Evolutionary conservation across 1,140 invertebrate species (phyloP), one percentile per base, ranked within the genome.

Genomic region (Temnothorax longispinosus): DNA sequence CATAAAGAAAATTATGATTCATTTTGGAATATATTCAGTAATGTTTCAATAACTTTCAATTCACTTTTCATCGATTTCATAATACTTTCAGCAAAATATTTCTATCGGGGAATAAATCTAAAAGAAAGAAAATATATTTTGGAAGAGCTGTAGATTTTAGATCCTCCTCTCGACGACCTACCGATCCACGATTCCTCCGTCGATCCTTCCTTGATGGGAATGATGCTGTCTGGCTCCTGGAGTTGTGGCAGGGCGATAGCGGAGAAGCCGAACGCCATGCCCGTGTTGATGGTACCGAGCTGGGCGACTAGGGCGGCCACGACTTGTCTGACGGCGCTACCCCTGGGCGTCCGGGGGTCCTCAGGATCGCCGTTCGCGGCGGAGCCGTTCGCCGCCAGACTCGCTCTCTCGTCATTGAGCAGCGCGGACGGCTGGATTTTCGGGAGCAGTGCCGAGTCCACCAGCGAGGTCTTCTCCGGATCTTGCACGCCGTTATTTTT

Each of bases 101-200:
- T 27, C 27, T 27, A 27, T 27, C 27, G 1, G 27, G 27, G 27
- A 71, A 38, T 38, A 41, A 41, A 65, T 15, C 10, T 27, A 27
- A 35, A 21, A 77, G 4, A 77, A n/a, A 62, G 15, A 65, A 35
- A 21, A 35, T 10, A 47, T 62, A 6, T 62, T 5, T 13, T 21
- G 7, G 1, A 18, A 50, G 41, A 50, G 11, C 5, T 10, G 21
- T 50, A 41, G 54, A 27, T 27, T 27, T 27, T 27, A 27, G 27
- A 27, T 27, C 27, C 27, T 27, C 27, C 27, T 1, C 27, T 27
- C 18, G n/a, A 95, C 96, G 94, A 97, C 69, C 8, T 50, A 84
- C 97, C 97, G 88, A 97, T 97, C 97, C 97, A 97, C 88, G 97
- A 97, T 74, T 96, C 96, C 93, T 97, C 95, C 50, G 94, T 93